phyloP scores from a whole-genome alignment of 2,797 vertebrate genomes.

The Crax fasciolata region DNA sequence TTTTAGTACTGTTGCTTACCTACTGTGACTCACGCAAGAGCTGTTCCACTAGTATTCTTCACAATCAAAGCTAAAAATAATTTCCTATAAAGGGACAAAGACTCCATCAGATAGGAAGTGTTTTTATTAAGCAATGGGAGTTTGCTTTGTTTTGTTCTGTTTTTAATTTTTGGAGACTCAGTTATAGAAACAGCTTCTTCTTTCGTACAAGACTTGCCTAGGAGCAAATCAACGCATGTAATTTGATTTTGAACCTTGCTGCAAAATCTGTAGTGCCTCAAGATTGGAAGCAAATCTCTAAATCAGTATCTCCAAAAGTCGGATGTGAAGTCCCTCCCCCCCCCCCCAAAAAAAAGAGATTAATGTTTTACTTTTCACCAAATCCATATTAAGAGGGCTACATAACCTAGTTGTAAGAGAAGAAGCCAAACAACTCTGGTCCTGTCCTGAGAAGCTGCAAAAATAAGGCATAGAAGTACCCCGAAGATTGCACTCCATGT shows the following conservation, averaged over 20 bases:
- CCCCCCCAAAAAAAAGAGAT: not conserved
- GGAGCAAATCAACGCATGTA: not conserved
- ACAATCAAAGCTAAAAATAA: conserved; percentile 27
- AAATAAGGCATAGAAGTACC: not conserved
- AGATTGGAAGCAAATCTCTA: not conserved
- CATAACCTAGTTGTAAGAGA: not conserved
- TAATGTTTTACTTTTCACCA: not conserved
- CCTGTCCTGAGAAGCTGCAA: not conserved
- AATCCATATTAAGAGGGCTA: not conserved
- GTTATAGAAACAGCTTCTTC: not conserved
- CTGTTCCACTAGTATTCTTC: not conserved
- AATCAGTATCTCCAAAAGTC: not conserved
- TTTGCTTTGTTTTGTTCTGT: not conserved
- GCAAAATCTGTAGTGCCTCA: not conserved
- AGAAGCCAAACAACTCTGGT: not conserved
- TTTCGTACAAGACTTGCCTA: not conserved
- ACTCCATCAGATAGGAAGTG: not conserved
- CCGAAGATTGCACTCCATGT: not conserved
- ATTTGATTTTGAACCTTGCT: conserved; percentile 16
- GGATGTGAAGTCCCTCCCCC: not conserved
- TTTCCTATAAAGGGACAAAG: not conserved
- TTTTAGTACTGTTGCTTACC: not conserved
- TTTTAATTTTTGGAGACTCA: not conserved
- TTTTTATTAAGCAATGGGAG: not conserved
- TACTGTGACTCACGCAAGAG: not conserved